Percentiles rank a stretch among this genome's conserved stretches.
Evolutionary conservation across 2,797 vertebrate genomes (phyloP).

Genomic region (Agapornis canus): DNA sequence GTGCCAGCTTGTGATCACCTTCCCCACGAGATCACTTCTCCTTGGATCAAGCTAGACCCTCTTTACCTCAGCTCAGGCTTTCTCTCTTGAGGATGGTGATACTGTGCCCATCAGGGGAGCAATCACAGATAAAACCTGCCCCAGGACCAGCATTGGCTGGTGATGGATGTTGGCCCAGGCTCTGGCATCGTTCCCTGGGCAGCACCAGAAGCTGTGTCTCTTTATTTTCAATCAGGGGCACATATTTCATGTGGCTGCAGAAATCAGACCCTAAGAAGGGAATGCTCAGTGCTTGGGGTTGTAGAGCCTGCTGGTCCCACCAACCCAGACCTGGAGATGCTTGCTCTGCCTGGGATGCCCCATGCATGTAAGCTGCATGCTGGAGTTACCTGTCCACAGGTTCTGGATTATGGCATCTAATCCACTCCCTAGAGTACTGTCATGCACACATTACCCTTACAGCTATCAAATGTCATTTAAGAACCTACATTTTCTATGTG

Average conservation of each 20-base stretch:
- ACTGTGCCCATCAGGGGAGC: fast-evolving
- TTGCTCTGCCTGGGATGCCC: background rate
- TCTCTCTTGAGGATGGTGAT: background rate
- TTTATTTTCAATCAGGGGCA: background rate
- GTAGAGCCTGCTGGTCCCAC: background rate
- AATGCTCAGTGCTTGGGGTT: background rate
- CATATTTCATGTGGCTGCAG: background rate
- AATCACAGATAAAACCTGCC: background rate
- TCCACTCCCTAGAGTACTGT: background rate
- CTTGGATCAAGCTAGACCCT: background rate
- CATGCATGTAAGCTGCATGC: fast-evolving
- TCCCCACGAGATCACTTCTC: background rate
- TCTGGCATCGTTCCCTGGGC: background rate
- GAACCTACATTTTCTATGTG: background rate
- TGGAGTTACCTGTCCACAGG: background rate
- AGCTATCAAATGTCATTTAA: fast-evolving
- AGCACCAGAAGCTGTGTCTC: background rate
- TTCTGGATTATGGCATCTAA: fast-evolving
- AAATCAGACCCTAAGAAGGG: background rate
- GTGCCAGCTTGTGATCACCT: fast-evolving
- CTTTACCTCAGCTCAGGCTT: background rate
- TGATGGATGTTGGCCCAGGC: background rate
- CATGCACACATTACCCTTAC: background rate
- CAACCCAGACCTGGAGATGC: background rate
- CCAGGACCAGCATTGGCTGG: background rate